Base-by-base conservation (phyloP, 64 coral and sea anemone species). In the Platygyra sinensis region DNA sequence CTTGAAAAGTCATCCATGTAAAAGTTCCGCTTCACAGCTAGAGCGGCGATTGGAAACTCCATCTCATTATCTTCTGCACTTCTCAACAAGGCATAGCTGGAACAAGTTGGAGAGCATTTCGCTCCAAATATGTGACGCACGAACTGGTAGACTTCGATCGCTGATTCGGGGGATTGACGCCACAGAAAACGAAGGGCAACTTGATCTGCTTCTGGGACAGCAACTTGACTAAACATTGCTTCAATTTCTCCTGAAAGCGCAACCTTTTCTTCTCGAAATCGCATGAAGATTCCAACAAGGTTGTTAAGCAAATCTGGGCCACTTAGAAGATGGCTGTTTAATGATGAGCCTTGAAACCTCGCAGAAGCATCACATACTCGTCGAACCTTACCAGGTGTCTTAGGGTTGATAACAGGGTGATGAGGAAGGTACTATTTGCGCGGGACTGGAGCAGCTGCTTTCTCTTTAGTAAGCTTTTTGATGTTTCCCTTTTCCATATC, bases 191-290 rank as follows among this genome's bases (percentile, higher is more conserved):
- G 39, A 55, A 87, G 54, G 17, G 51, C 49, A 30, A 25, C 30
- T 22, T 87, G 24, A 55, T 87, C 85, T 42, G 9, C 51, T 60
- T 55, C 29, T 10, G 85, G 85, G 30, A 57, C 71, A 3, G 31
- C 67, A 67, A 87, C 85, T 87, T 87, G 64, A 33, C 75, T 87
- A 30, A 87, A 87, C 71, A 87, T 87, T 59, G 85, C 85, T 73
- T 87, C 85, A 22, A 72, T 87, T 51, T 86, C n/a, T n/a, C n/a
- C n/a, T n/a, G n/a, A n/a, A n/a, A n/a, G n/a, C n/a, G n/a, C n/a
- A n/a, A n/a, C n/a, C n/a, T n/a, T n/a, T n/a, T n/a, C 83, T 73
- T 87, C 65, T 75, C 50, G 20, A 60, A 75, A 87, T 87, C 51
- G 17, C 86, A 87, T 60, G 39, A 87, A 73, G 8, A 55, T 74